These are phyloP conservation scores for Erpetoichthys calabaricus DNA, from an alignment of 2,797 vertebrate species.

Conservation along the genomic window DNA sequence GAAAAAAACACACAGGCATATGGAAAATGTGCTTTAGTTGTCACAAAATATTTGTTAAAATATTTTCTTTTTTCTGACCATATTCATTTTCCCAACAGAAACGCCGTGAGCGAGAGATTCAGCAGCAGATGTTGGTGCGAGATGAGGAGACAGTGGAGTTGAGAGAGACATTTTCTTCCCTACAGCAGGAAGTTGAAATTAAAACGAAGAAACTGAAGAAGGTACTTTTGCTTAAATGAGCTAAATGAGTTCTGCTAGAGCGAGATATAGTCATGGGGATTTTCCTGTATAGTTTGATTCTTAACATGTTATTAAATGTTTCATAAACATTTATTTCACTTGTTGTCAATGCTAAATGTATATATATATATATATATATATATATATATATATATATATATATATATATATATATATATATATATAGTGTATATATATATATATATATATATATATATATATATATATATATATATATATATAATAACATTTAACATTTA, in stretches of 20 bases:
- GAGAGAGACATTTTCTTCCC: conserved; percentile 76
- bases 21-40: too few species aligned
- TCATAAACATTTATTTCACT: too few species aligned
- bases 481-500: too few species aligned
- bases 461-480: too few species aligned
- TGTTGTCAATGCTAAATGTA: neutral
- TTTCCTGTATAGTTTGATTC: too few species aligned
- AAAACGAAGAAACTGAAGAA: conserved; percentile 95
- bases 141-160: conserved; percentile 90
- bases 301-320: too few species aligned
- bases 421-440: conserved; percentile 1
- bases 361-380: conserved; percentile 2
- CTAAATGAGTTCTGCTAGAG: too few species aligned
- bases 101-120: conserved; percentile 76
- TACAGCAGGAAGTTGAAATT: conserved; percentile 92
- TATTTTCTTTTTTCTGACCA: too few species aligned
- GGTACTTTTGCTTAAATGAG: conserved; percentile 35
- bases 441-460: neutral
- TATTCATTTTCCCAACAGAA: conserved; percentile 44
- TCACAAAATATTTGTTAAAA: too few species aligned
- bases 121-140: conserved; percentile 79
- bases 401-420: too few species aligned
- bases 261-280: too few species aligned
- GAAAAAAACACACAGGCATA: too few species aligned
- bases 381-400: neutral